A percentile compares a stretch with the other conserved stretches of the same genome.
These are phyloP conservation scores for Drosophila barbarae DNA, from an alignment of 2,888 invertebrate species.

Conservation along the genomic window DNA sequence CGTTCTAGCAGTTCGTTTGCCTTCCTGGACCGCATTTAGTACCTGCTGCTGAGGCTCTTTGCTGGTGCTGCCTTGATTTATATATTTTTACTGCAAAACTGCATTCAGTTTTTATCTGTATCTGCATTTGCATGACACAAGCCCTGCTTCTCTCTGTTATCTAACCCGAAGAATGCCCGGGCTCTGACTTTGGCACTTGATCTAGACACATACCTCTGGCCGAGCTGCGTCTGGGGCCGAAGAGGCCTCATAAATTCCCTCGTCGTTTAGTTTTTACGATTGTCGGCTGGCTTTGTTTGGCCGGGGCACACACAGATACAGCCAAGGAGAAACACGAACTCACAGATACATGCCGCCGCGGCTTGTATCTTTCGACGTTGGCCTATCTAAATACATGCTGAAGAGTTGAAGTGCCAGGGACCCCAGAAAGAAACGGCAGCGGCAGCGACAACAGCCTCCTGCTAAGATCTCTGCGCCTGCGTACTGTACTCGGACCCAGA, in stretches of 20 bases:
- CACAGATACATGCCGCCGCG: constrained; percentile 37
- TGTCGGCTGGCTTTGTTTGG: constrained; percentile 73
- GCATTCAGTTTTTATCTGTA: constrained; percentile 55
- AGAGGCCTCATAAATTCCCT: constrained; percentile 65
- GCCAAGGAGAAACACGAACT: constrained; percentile 9
- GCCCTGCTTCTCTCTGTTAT: constrained; percentile 59
- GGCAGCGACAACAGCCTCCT: constrained; percentile 54
- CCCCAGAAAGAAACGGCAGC: constrained; percentile 40
- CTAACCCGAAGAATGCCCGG: constrained; percentile 61
- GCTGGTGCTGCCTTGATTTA: constrained; percentile 34
- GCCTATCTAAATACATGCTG: constrained; percentile 64
- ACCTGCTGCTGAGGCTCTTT: constrained; percentile 13
- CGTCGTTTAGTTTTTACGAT: constrained; percentile 74
- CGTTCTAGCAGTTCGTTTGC: constrained; percentile 51
- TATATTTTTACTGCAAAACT: constrained; percentile 42
- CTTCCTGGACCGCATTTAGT: constrained; percentile 19
- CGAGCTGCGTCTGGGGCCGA: constrained; percentile 14
- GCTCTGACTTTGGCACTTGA: constrained; percentile 68
- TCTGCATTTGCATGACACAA: constrained; percentile 63
- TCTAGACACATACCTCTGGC: constrained; percentile 45
- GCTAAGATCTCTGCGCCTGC: constrained; percentile 66
- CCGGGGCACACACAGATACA: constrained; percentile 32
- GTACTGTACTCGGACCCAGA: constrained; percentile 55
- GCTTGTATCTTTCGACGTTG: constrained; percentile 66
- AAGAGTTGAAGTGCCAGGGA: constrained; percentile 63